Percentiles rank a stretch among this genome's conserved stretches.
Evolutionary conservation across 2,797 vertebrate genomes (phyloP).

Genomic region (Scarus forsteni): DNA sequence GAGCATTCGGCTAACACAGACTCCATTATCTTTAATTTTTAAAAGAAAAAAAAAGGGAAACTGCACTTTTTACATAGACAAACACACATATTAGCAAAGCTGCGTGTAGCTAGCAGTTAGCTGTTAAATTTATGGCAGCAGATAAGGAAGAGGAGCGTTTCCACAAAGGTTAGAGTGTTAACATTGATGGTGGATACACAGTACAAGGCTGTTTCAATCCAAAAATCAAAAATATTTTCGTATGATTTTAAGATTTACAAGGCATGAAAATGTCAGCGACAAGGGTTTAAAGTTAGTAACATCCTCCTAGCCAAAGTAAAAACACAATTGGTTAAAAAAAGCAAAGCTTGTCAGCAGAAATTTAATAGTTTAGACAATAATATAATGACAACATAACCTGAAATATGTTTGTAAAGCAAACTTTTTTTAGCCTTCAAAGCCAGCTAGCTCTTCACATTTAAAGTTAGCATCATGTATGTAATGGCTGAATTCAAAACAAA

Average conservation of each 20-base stretch:
- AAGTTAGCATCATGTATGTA: too few relatives aligned
- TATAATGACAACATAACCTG: too few relatives aligned
- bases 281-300: neutral
- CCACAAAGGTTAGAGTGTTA: conserved; percentile 71
- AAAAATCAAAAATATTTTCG: neutral
- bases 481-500: too few relatives aligned
- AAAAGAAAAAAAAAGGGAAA: conserved; percentile 19
- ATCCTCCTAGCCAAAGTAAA: neutral
- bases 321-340: neutral
- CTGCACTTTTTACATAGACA: conserved; percentile 21
- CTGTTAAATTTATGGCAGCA: conserved; percentile 61
- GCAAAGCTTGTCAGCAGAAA: too few relatives aligned
- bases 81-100: conserved; percentile 38
- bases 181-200: conserved; percentile 69
- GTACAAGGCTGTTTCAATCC: conserved; percentile 33
- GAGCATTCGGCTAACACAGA: too few relatives aligned
- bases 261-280: too few relatives aligned
- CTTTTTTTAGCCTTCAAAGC: too few relatives aligned
- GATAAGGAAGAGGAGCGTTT: conserved; percentile 59
- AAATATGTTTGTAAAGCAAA: too few relatives aligned
- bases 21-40: conserved; percentile 28
- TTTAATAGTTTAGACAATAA: too few relatives aligned
- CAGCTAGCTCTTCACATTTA: too few relatives aligned
- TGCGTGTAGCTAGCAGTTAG: conserved; percentile 55
- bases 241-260: neutral